Evolutionary conservation across 2,888 invertebrate species (phyloP).

Genomic region (Cantharis lateralis): DNA sequence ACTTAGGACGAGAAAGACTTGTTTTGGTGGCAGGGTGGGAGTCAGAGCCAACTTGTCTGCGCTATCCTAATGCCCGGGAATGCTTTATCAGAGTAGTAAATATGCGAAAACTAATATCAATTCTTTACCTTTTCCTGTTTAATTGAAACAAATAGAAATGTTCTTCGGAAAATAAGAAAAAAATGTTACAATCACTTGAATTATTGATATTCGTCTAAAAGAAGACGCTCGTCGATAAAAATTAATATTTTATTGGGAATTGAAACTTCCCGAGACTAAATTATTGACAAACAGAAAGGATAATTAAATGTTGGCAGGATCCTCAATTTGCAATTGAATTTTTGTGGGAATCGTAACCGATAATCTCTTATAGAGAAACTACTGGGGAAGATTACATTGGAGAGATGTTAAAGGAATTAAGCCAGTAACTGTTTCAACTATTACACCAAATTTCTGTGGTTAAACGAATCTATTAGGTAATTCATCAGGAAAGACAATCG

Average conservation of each 20-base stretch:
- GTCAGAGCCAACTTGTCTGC: slow-evolving; percentile 40
- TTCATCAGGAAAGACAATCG: background rate
- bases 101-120: background rate
- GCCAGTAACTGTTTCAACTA: background rate
- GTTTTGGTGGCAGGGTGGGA: slow-evolving; percentile 35
- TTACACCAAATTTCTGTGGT: background rate
- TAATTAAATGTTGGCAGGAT: background rate
- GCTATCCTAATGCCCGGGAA: slow-evolving; percentile 30
- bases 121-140: background rate
- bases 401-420: background rate
- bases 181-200: background rate
- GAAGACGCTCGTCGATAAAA: background rate
- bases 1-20: slow-evolving; percentile 30
- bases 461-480: background rate
- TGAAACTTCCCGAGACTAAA: background rate
- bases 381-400: background rate
- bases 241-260: background rate
- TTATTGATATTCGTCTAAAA: background rate
- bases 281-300: background rate
- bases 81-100: background rate
- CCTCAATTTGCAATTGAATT: background rate
- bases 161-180: background rate
- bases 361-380: background rate
- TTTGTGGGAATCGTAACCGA: background rate
- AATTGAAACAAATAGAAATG: background rate